phyloP scores from a whole-genome alignment of 2,888 invertebrate species.

The Dynastes maya region DNA sequence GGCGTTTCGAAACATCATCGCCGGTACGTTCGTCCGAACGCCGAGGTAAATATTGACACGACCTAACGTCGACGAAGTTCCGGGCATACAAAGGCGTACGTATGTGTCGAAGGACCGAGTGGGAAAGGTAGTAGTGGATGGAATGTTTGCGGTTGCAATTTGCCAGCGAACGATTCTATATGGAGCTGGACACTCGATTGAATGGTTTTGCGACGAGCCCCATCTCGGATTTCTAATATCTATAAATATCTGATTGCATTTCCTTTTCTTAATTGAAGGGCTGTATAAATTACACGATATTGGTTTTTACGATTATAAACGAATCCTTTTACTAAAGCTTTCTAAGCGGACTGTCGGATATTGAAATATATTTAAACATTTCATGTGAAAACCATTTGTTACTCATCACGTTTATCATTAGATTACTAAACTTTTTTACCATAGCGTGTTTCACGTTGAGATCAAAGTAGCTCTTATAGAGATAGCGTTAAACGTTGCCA shows the following conservation, averaged over 20 bases:
- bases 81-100: background rate
- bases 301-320: background rate
- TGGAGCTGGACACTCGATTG: background rate
- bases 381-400: no score
- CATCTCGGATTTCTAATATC: constrained; percentile 3
- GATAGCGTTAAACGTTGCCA: no score
- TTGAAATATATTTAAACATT: no score
- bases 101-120: background rate
- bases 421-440: no score
- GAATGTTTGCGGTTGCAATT: constrained; percentile 27
- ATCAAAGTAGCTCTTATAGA: no score
- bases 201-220: background rate
- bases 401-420: no score
- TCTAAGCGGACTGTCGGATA: no score
- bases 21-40: constrained; percentile 11
- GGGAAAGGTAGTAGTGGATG: background rate
- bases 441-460: no score
- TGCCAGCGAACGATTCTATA: background rate
- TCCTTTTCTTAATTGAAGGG: background rate
- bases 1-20: constrained; percentile 26
- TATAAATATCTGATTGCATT: background rate
- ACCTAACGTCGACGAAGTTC: constrained; percentile 16
- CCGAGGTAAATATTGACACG: constrained; percentile 23
- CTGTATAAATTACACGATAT: background rate
- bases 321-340: no score